A percentile compares a stretch with the other conserved stretches of the same genome.
Evolutionary conservation across 2,113 vertebrate genomes (phyloP).

Genomic region (Lichenostomus cassidix): DNA sequence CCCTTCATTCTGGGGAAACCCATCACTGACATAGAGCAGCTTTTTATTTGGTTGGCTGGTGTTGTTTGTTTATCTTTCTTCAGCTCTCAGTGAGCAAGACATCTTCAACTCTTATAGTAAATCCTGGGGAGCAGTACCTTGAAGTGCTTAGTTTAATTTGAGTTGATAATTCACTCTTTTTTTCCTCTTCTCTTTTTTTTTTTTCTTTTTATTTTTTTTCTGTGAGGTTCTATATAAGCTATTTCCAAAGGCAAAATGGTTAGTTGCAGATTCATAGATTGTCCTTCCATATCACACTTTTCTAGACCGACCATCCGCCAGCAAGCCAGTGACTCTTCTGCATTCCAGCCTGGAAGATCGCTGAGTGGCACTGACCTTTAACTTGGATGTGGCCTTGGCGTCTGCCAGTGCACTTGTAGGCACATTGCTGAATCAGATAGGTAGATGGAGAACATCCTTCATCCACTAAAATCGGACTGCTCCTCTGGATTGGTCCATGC

Average conservation of each 20-base stretch:
- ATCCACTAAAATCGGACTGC: background rate
- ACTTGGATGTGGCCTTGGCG: background rate
- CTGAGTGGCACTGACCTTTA: background rate
- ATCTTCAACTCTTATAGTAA: background rate
- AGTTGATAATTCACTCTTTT: background rate
- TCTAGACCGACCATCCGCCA: background rate
- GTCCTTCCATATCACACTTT: background rate
- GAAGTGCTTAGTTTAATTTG: background rate
- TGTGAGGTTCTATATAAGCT: background rate
- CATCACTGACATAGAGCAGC: rapidly evolving
- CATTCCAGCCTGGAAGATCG: background rate
- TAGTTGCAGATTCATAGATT: background rate
- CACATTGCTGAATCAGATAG: background rate
- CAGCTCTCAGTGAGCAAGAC: background rate
- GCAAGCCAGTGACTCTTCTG: background rate
- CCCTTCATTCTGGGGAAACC: background rate
- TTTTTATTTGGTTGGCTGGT: background rate
- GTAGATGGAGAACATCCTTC: background rate
- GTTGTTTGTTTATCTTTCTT: background rate
- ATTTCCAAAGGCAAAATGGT: background rate
- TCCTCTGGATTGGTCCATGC: background rate
- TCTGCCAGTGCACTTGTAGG: background rate
- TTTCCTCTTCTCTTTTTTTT: background rate
- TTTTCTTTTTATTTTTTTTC: background rate
- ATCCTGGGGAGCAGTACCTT: background rate